Base-by-base conservation (phyloP, 2,797 vertebrate species). In the Paguma larvata region DNA sequence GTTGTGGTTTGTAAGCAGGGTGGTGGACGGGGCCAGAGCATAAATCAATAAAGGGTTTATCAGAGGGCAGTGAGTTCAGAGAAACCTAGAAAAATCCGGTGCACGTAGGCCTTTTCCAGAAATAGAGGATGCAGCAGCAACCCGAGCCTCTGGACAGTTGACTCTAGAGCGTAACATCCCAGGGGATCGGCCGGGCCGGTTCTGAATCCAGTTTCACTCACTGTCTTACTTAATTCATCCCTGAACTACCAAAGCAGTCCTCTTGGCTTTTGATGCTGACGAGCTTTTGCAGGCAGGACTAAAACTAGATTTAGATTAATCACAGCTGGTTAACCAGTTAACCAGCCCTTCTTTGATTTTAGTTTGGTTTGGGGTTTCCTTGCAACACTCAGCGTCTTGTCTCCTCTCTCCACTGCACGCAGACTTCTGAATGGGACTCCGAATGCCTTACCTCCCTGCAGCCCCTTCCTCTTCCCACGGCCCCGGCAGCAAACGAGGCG, bases 361-460 rank as follows among this genome's bases (percentile, higher is more conserved):
- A 46, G 10, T 86, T 94, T 91, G 68, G 53, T 44, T 93, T 23
- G 65, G 38, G 67, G 34, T 84, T 92, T 92, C 51, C 48, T 94
- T 56, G 85, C 97, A 91, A 96, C 27, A 10, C 41, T 84, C 79
- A 75, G 1, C 91, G 79, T 85, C 93, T 95, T 90, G 82, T 92
- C 53, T 93, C 67, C 7, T 97, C 65, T 98, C 70, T 95, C 85
- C 59, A 48, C 70, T 75, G 89, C 41, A 1, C 0, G 72, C 97
- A 99, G 99, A 98, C 98, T 53, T 97, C 98, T 86, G 98, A 99
- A 91, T 98, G 98, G 98, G 98, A 98, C 77, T 19, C 98, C 2
- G 98, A 98, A 87, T 98, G 98, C 93, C 98, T 98, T 86, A 83
- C 98, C 1, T 97, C 98, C 67, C 94, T 98, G 78, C 98, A 97